A percentile compares a stretch with the other conserved stretches of the same genome.
phyloP scores from a whole-genome alignment of 2,797 vertebrate species.

The Rhinella marina region DNA sequence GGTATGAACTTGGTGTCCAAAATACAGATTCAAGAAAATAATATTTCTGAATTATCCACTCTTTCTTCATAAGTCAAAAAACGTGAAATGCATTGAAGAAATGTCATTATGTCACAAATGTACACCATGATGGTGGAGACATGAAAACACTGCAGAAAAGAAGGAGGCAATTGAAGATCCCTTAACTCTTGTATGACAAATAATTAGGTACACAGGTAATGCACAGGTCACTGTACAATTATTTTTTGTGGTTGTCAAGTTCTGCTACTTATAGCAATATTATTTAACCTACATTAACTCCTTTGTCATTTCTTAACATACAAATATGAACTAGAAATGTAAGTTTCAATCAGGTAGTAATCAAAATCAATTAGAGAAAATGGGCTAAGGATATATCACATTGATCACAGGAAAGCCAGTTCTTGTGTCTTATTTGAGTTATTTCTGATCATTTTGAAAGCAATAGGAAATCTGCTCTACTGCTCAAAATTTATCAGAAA shows the following conservation, averaged over 20 bases:
- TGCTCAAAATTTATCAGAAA: no score
- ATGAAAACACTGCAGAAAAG: background rate
- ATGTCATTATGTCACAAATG: background rate
- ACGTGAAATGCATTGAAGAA: conserved; percentile 20
- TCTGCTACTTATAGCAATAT: background rate
- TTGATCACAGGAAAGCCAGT: no score
- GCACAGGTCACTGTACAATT: background rate
- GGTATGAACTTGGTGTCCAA: conserved; percentile 1
- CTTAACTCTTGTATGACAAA: background rate
- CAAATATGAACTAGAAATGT: background rate
- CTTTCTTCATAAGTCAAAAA: conserved; percentile 13
- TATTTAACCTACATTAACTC: background rate
- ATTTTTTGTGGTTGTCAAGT: background rate
- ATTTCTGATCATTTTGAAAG: no score
- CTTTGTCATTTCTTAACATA: background rate
- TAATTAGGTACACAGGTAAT: background rate
- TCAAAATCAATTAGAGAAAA: no score
- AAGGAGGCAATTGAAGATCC: background rate
- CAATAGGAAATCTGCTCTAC: no score
- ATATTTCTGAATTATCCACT: conserved; percentile 3
- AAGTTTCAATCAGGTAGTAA: no score
- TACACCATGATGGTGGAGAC: background rate
- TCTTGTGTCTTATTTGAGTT: no score
- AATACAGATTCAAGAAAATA: conserved; percentile 12
- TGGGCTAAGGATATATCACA: no score